Evolutionary conservation across 1,140 invertebrate species (phyloP), one percentile per base, ranked within the genome.

Genomic region (Cecropterus lyciades): DNA sequence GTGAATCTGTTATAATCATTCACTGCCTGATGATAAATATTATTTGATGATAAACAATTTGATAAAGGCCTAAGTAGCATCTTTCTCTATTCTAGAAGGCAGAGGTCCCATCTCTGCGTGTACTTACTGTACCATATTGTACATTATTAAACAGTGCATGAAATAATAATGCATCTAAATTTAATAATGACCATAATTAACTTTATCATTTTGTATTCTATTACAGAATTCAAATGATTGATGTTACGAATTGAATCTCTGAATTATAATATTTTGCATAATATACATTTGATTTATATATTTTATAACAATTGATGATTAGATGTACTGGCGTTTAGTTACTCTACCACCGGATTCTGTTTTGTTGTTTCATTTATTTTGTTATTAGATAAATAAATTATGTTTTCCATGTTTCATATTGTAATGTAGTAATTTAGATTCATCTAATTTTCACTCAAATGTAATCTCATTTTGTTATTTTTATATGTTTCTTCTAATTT

Each of bases 391-490:
- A 60, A 70, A 45, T 70, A 59, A 69, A 68, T 79, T 77, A 67
- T 70, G 52, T 77, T 75, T 64, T 49, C 68, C n/a, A 69, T 72
- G 42, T 70, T 74, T 71, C 15, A 66, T 37, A 52, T n/a, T 43
- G 9, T 69, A 40, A 59, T 10, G 37, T 65, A 65, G 45, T 15
- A 51, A 66, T 57, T 14, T 69, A 33, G 55, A 45, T 68, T 60
- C 48, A 51, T 74, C 43, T 70, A 71, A 65, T 72, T 70, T 73
- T 82, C 80, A 84, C 82, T 84, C 75, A 77, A 77, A 69, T 82
- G 79, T 85, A 86, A 88, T 88, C 85, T 88, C 84, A 86, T 84
- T 76, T 79, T 78, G 64, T 75, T 68, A 53, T 72, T 68, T 75
- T 69, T 73, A 13, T 73, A 43, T 67, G 72, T 69, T 70, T 56